Percentiles rank a stretch among this genome's conserved stretches.
phyloP scores from a whole-genome alignment of 2,888 invertebrate genomes.

The Dicranocentrus wangi region DNA sequence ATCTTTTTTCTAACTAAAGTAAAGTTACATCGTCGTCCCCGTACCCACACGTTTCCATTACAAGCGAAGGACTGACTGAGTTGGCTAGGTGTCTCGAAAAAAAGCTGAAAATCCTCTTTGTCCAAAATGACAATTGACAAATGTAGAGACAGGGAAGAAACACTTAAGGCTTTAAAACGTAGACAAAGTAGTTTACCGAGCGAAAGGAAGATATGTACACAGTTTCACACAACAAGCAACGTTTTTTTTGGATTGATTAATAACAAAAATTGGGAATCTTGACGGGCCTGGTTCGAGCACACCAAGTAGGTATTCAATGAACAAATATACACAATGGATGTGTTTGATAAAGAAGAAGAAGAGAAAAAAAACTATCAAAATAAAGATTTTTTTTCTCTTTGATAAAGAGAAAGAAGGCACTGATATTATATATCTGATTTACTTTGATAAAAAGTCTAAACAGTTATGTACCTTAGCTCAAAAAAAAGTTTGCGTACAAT shows the following conservation, averaged over 20 bases:
- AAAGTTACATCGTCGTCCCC: too few species aligned
- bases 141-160: constrained; percentile 67
- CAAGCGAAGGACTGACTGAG: constrained; percentile 48
- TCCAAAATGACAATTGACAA: constrained; percentile 70
- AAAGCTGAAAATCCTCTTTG: constrained; percentile 69
- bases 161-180: constrained; percentile 63
- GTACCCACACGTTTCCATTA: too few species aligned
- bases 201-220: constrained; percentile 20
- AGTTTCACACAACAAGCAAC: constrained; percentile 45
- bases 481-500: too few species aligned
- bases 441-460: constrained; percentile 25
- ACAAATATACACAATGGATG: neutral
- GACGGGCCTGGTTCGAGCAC: constrained; percentile 53
- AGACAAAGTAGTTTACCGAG: constrained; percentile 51
- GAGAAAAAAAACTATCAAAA: constrained; percentile 22
- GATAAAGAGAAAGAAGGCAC: constrained; percentile 28
- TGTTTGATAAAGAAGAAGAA: constrained; percentile 1
- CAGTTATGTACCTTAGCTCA: too few species aligned
- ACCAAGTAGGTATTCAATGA: constrained; percentile 39
- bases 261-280: constrained; percentile 63
- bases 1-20: neutral
- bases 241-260: constrained; percentile 65
- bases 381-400: constrained; percentile 15
- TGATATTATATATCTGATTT: constrained; percentile 42
- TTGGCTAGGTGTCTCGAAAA: constrained; percentile 52